A percentile compares a stretch with the other conserved stretches of the same genome.
Conservation (phyloP, 2,113 vertebrate genomes). For the Xerus inauris region DNA sequence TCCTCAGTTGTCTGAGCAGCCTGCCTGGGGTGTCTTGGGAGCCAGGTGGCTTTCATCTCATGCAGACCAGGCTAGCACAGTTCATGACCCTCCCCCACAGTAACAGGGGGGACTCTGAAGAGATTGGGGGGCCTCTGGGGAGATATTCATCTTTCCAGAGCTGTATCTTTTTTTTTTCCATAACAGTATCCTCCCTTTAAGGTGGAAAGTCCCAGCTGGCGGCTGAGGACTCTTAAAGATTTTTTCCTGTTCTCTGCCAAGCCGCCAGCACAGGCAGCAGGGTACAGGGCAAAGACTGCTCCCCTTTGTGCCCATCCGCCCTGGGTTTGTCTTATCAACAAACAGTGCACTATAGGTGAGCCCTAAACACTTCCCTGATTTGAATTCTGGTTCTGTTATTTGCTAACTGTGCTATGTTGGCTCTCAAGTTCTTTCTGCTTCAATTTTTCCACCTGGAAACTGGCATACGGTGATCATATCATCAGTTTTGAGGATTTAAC, state of each 20-base stretch:
- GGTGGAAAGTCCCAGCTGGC: slow-evolving; percentile 72
- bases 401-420: background rate
- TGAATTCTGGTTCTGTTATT: background rate
- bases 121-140: slow-evolving; percentile 47
- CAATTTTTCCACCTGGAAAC: slow-evolving; percentile 10
- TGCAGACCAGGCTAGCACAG: background rate
- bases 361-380: background rate
- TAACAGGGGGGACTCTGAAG: background rate
- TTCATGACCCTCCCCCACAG: slow-evolving; percentile 28
- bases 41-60: slow-evolving; percentile 69
- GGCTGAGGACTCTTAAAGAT: background rate
- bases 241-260: slow-evolving; percentile 8
- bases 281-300: background rate
- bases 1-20: background rate
- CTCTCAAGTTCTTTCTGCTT: background rate
- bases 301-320: background rate
- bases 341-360: background rate
- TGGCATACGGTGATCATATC: background rate
- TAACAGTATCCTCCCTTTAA: slow-evolving; percentile 62
- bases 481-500: background rate
- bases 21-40: background rate
- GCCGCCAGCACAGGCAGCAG: background rate
- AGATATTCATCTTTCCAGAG: slow-evolving; percentile 69
- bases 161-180: slow-evolving; percentile 77
- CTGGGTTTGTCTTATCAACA: background rate